Evolutionary conservation across 2,888 invertebrate species (phyloP).

Genomic region (Deilephila porcellus): DNA sequence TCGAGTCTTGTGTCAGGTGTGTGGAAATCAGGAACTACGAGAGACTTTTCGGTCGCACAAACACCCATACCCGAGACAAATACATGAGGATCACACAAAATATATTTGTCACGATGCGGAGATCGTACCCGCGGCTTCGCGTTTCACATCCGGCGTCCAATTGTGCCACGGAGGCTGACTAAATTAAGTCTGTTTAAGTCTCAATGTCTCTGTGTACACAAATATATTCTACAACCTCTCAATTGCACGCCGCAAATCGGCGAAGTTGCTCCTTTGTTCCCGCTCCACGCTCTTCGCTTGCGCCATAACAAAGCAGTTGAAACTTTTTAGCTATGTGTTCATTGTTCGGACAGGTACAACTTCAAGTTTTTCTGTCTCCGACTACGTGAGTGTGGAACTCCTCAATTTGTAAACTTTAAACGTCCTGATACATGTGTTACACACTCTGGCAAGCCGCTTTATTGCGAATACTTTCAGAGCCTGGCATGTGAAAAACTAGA

Average conservation of each 20-base stretch:
- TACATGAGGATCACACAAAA: too few relatives aligned
- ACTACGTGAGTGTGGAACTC: conserved; percentile 49
- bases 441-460: background rate
- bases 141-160: too few relatives aligned
- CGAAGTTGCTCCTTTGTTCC: conserved; percentile 10
- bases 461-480: background rate
- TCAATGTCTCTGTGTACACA: too few relatives aligned
- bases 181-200: too few relatives aligned
- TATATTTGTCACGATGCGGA: too few relatives aligned
- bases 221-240: too few relatives aligned
- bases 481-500: background rate
- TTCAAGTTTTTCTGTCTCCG: conserved; percentile 60
- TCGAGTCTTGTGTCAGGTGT: too few relatives aligned
- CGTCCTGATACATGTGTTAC: conserved; percentile 25
- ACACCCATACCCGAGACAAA: too few relatives aligned
- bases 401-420: conserved; percentile 51
- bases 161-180: too few relatives aligned
- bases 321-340: conserved; percentile 63
- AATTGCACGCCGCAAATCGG: background rate
- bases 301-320: conserved; percentile 47
- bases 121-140: too few relatives aligned
- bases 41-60: too few relatives aligned
- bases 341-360: conserved; percentile 67
- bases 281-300: conserved; percentile 33
- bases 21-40: too few relatives aligned